Conservation (phyloP, 2,888 invertebrate species). For the Hecatera dysodea region DNA sequence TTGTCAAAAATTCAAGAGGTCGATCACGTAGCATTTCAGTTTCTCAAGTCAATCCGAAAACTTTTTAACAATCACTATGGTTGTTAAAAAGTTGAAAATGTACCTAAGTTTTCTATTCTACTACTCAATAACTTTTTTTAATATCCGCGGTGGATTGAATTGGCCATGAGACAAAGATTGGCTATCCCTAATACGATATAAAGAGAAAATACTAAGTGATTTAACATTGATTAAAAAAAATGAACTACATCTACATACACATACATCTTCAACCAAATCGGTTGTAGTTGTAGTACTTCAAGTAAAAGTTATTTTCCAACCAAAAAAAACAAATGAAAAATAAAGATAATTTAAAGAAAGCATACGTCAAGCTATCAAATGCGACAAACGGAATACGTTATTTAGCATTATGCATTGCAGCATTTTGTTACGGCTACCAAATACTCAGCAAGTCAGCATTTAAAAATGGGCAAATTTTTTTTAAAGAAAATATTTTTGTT, state of each 20-base stretch:
- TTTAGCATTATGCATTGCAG: conserved; percentile 44
- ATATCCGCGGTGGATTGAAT: too few species aligned
- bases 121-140: too few species aligned
- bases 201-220: neutral
- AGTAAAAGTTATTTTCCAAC: conserved; percentile 19
- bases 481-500: too few species aligned
- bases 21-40: too few species aligned
- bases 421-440: conserved; percentile 51
- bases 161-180: neutral
- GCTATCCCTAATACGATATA: neutral
- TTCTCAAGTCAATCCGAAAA: too few species aligned
- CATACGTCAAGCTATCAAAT: conserved; percentile 12
- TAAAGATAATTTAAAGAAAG: conserved; percentile 28
- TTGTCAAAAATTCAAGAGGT: neutral
- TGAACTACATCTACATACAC: neutral
- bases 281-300: too few species aligned
- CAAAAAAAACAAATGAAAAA: conserved; percentile 15
- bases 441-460: conserved; percentile 18
- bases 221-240: too few species aligned
- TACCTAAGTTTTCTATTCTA: too few species aligned
- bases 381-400: conserved; percentile 28
- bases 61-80: too few species aligned
- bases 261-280: neutral
- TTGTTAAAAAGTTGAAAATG: too few species aligned
- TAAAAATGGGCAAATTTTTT: too few species aligned